phyloP scores from a whole-genome alignment of 2,113 vertebrate species.

The Tylochromis polylepis region DNA sequence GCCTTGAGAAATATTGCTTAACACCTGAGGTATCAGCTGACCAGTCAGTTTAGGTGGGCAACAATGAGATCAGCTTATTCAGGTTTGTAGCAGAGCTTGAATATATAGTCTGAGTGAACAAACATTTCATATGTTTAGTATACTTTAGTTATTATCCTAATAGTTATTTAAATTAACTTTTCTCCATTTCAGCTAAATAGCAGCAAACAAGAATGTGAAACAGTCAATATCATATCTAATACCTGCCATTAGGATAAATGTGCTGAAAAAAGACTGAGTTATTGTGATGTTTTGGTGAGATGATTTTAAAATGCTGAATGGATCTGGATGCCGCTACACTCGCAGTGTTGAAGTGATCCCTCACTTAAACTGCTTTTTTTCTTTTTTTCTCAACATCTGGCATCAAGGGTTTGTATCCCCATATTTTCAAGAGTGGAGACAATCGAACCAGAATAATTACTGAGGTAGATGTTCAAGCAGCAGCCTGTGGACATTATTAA shows the following conservation, averaged over 20 bases:
- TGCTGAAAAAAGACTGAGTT: background rate
- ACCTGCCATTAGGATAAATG: background rate
- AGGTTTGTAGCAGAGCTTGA: background rate
- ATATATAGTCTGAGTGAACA: background rate
- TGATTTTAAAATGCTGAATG: slow-evolving; percentile 11
- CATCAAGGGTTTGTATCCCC: slow-evolving; percentile 3
- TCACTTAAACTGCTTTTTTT: background rate
- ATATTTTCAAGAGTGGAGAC: slow-evolving; percentile 29
- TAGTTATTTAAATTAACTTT: background rate
- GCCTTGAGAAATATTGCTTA: background rate
- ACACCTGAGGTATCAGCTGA: background rate
- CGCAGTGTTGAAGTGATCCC: background rate
- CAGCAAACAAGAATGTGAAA: background rate
- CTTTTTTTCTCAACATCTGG: slow-evolving; percentile 15
- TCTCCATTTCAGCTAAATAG: background rate
- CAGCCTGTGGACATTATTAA: slow-evolving; percentile 34
- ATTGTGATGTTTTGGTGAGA: slow-evolving; percentile 1
- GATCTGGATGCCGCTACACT: slow-evolving; percentile 12
- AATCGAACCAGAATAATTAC: slow-evolving; percentile 39
- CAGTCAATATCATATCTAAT: background rate
- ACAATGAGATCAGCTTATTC: background rate
- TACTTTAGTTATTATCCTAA: background rate
- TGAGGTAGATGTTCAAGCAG: slow-evolving; percentile 1
- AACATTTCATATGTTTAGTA: background rate
- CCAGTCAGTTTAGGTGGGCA: background rate